Percentiles rank a stretch among this genome's conserved stretches.
Evolutionary conservation across 1,140 invertebrate species (phyloP).

Genomic region (Vollenhovia emeryi): DNA sequence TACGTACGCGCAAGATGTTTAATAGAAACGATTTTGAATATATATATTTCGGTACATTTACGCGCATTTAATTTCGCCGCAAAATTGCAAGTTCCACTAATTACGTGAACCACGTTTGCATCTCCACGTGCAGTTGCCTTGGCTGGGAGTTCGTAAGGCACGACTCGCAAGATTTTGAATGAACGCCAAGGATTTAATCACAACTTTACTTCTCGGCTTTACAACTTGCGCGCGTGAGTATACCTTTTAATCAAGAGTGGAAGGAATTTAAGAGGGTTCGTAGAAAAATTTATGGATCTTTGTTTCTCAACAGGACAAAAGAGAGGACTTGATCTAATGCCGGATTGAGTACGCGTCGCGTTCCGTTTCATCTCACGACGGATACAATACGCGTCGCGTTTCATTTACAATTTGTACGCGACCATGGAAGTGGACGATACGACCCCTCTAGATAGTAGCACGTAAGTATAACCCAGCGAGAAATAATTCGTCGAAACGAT

Average conservation of each 20-base stretch:
- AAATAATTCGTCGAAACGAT: too few relatives aligned
- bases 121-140: too few relatives aligned
- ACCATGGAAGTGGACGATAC: slow-evolving; percentile 60
- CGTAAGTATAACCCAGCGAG: slow-evolving; percentile 60
- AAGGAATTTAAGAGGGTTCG: background rate
- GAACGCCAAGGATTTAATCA: background rate
- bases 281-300: background rate
- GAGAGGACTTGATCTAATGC: background rate
- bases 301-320: background rate
- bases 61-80: too few relatives aligned
- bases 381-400: background rate
- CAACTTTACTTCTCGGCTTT: background rate
- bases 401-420: slow-evolving; percentile 5
- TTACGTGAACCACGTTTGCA: too few relatives aligned
- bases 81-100: too few relatives aligned
- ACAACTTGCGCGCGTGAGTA: background rate
- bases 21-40: too few relatives aligned
- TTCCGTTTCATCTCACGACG: too few relatives aligned
- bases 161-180: background rate
- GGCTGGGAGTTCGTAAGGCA: background rate
- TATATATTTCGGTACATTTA: too few relatives aligned
- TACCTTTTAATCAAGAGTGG: background rate
- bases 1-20: too few relatives aligned
- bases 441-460: slow-evolving; percentile 34
- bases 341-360: background rate